A percentile compares a stretch with the other conserved stretches of the same genome.
Evolutionary conservation across 2,113 vertebrate species (phyloP).

Genomic region (Hemibates koningsi): DNA sequence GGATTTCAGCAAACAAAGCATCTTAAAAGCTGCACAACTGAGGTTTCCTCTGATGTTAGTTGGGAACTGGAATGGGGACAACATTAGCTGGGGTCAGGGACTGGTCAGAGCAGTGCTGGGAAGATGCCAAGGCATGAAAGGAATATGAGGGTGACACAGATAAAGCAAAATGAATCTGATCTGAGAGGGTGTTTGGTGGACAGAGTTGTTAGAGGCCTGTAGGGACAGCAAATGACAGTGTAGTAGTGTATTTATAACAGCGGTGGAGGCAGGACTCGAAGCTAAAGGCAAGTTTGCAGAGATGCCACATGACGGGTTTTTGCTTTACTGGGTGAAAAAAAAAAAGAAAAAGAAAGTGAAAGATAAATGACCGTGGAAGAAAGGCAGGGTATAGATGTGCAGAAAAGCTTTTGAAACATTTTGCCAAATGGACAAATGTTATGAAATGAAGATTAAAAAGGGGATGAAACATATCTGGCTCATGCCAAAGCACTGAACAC

Average conservation of each 20-base stretch:
- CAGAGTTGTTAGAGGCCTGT: background rate
- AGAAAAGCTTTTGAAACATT: background rate
- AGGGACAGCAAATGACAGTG: background rate
- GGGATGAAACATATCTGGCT: background rate
- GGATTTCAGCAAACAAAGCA: background rate
- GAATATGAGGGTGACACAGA: constrained; percentile 10
- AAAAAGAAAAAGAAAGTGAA: background rate
- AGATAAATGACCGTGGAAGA: background rate
- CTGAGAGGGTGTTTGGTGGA: background rate
- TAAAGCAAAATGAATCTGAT: background rate
- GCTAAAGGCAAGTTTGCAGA: background rate
- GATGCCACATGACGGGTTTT: background rate
- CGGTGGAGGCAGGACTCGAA: background rate
- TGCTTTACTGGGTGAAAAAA: background rate
- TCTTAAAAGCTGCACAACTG: background rate
- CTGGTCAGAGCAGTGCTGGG: constrained; percentile 7
- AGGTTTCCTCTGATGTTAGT: background rate
- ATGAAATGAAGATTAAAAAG: background rate
- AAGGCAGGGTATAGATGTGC: background rate
- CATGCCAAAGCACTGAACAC: background rate
- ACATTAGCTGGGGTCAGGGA: constrained; percentile 2
- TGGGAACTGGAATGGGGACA: constrained; percentile 3
- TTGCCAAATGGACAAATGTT: background rate
- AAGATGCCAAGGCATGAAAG: constrained; percentile 27
- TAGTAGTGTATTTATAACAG: background rate